Evolutionary conservation across 2,113 vertebrate genomes (phyloP).

Genomic region (Istiophorus platypterus): DNA sequence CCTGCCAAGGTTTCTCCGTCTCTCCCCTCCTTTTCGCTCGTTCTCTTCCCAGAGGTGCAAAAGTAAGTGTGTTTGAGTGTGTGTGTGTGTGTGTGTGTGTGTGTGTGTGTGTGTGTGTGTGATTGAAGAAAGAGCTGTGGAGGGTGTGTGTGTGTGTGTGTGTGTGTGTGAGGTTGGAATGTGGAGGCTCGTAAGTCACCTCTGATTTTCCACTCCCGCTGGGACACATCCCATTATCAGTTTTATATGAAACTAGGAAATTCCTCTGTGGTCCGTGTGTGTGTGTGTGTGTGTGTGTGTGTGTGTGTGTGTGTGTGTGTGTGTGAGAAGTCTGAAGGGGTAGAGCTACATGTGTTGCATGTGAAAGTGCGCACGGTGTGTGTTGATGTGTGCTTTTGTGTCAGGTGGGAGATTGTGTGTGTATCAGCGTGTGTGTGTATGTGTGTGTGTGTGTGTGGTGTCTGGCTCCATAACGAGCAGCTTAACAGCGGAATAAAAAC

Average conservation of each 20-base stretch:
- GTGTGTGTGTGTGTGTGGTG: constrained; percentile 31
- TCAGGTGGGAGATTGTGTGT: constrained; percentile 1
- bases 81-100: constrained; percentile 42
- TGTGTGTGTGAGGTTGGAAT: constrained; percentile 57
- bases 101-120: constrained; percentile 28
- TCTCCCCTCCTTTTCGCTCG: background rate
- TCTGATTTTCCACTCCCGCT: constrained; percentile 86
- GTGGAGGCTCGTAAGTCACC: constrained; percentile 83
- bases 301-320: constrained; percentile 22
- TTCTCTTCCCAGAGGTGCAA: constrained; percentile 51
- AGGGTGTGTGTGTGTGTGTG: constrained; percentile 40
- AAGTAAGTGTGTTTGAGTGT: constrained; percentile 26
- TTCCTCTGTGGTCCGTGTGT: constrained; percentile 75
- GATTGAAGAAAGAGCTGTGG: background rate
- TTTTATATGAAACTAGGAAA: constrained; percentile 85
- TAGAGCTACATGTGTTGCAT: background rate
- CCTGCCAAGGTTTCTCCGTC: constrained; percentile 25
- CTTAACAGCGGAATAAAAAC: constrained; percentile 64
- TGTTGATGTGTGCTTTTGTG: constrained; percentile 15
- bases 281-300: constrained; percentile 42
- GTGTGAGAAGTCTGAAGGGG: constrained; percentile 9
- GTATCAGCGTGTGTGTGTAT: constrained; percentile 42
- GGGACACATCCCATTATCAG: constrained; percentile 86
- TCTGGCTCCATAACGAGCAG: constrained; percentile 57
- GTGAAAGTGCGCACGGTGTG: constrained; percentile 21